phyloP scores from a whole-genome alignment of 2,797 vertebrate species.

The Crypturellus tataupa region DNA sequence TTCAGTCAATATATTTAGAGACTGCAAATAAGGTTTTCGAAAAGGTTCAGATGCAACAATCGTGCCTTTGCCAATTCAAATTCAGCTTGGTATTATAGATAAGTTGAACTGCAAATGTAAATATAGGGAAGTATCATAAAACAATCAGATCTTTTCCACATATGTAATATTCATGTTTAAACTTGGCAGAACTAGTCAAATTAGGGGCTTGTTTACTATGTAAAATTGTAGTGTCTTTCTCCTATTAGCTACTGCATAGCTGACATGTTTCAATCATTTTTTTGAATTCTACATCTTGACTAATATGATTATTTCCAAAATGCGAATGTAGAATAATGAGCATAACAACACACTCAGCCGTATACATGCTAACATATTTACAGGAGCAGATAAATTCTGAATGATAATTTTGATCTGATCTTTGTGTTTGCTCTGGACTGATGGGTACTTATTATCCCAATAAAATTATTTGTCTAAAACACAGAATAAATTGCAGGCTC shows the following conservation, averaged over 20 bases:
- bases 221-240: not conserved
- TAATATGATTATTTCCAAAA: not conserved
- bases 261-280: not conserved
- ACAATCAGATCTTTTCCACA: not conserved
- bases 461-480: constrained; percentile 38
- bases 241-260: not conserved
- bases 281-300: not conserved
- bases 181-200: not conserved
- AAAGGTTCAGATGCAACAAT: constrained; percentile 2
- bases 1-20: not conserved
- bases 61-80: constrained; percentile 3
- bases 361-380: not conserved
- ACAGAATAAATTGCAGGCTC: constrained; percentile 49
- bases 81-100: constrained; percentile 35
- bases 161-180: not conserved
- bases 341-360: not conserved
- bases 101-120: constrained; percentile 33
- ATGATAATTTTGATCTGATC: not conserved
- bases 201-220: not conserved
- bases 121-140: not conserved
- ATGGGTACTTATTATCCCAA: constrained; percentile 6
- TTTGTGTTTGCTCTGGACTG: not conserved
- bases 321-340: not conserved
- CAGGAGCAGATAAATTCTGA: not conserved
- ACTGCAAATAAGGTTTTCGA: constrained; percentile 26